Evolutionary conservation across 2,797 vertebrate genomes (phyloP).

Genomic region (Coccyzus lansbergi): DNA sequence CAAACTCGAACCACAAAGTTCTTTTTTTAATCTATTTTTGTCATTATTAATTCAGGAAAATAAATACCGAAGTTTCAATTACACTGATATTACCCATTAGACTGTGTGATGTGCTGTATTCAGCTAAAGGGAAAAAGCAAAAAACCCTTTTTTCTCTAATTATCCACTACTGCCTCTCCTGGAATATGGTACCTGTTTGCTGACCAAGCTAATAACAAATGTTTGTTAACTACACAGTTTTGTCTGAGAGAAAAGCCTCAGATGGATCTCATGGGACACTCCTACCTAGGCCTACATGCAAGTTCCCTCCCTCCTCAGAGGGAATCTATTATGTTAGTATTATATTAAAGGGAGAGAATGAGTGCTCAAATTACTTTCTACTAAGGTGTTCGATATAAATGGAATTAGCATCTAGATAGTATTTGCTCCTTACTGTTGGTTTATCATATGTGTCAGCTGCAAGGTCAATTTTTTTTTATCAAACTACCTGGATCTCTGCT

Average conservation of each 20-base stretch:
- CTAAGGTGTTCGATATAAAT: background rate
- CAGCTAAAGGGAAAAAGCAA: background rate
- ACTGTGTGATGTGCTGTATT: background rate
- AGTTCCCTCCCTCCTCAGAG: background rate
- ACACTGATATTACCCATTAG: background rate
- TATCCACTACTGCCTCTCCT: background rate
- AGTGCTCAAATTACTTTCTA: background rate
- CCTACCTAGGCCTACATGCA: background rate
- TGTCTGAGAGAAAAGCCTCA: background rate
- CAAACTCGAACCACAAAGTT: background rate
- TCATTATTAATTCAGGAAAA: background rate
- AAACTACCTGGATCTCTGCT: background rate
- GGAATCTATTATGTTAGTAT: background rate
- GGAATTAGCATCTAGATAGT: background rate
- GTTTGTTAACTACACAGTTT: background rate
- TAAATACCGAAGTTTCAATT: background rate
- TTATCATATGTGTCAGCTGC: background rate
- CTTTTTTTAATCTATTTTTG: background rate
- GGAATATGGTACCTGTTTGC: background rate
- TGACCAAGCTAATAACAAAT: background rate
- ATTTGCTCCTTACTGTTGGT: background rate
- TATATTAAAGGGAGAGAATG: background rate
- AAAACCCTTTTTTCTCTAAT: background rate
- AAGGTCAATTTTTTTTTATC: background rate
- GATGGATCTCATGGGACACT: background rate